A percentile compares a stretch with the other conserved stretches of the same genome.
Evolutionary conservation across 2,888 invertebrate genomes (phyloP).

Genomic region (Troilus luridus): DNA sequence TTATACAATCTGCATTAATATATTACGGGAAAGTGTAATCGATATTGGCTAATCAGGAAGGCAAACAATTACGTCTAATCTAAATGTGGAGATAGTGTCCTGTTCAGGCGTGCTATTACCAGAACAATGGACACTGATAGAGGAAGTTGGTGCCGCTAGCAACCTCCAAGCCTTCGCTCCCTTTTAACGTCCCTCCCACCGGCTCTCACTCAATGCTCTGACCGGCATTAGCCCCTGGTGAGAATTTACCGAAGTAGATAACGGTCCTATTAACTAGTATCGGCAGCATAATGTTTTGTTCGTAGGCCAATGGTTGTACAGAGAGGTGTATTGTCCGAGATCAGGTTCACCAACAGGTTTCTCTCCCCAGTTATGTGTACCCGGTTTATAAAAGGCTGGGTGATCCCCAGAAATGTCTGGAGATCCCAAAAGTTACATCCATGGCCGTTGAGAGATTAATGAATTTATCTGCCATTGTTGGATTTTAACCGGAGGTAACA

Average conservation of each 20-base stretch:
- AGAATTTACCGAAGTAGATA: constrained; percentile 23
- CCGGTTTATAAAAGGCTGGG: no score
- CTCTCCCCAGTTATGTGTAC: no score
- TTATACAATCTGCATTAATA: background rate
- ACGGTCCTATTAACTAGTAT: background rate
- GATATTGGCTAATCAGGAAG: constrained; percentile 9
- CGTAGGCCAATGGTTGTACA: no score
- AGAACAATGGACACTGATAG: background rate
- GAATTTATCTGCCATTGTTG: no score
- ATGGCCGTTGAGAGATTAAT: no score
- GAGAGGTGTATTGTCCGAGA: no score
- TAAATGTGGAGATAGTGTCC: background rate
- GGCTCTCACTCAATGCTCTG: background rate
- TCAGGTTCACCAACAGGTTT: no score
- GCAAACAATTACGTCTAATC: background rate
- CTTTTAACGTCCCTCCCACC: background rate
- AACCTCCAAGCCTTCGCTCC: background rate
- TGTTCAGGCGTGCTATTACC: background rate
- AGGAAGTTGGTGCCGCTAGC: background rate
- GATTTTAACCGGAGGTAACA: no score
- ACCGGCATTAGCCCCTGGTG: background rate
- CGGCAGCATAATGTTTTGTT: no score
- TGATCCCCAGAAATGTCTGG: no score
- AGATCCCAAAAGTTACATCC: no score
- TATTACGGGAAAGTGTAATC: background rate